Percentiles rank a stretch among this genome's conserved stretches.
Evolutionary conservation across 2,888 invertebrate species (phyloP).

Genomic region (Tenthredo mesomela): DNA sequence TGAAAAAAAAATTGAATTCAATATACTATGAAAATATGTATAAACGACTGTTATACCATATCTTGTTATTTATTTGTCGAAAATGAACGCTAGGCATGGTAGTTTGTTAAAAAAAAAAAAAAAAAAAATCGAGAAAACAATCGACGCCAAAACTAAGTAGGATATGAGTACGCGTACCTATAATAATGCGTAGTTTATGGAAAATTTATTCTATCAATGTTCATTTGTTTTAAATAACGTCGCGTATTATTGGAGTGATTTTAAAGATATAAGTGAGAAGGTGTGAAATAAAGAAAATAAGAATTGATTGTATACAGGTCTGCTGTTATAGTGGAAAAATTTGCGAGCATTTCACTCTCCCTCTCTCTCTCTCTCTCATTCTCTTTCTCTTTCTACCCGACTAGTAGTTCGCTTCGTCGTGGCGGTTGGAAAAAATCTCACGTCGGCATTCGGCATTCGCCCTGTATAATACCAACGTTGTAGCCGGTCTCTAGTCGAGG

Average conservation of each 20-base stretch:
- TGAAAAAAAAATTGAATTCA: too few relatives aligned
- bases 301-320: background rate
- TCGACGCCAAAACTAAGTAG: background rate
- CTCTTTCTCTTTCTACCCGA: background rate
- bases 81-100: background rate
- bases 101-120: background rate
- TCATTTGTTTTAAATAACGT: background rate
- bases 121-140: background rate
- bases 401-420: background rate
- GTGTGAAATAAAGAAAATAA: background rate
- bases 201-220: background rate
- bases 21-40: too few relatives aligned
- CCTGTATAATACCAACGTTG: background rate
- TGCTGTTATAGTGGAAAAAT: background rate
- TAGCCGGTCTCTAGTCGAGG: background rate
- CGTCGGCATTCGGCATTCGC: background rate
- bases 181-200: background rate
- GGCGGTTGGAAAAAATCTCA: conserved; percentile 3
- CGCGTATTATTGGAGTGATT: background rate
- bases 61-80: background rate
- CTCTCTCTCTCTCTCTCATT: background rate
- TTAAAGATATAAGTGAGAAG: background rate
- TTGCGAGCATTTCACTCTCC: background rate
- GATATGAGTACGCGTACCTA: background rate
- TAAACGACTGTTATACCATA: background rate